Conservation (phyloP, 2,888 invertebrate genomes). For the Suillia variegata region DNA sequence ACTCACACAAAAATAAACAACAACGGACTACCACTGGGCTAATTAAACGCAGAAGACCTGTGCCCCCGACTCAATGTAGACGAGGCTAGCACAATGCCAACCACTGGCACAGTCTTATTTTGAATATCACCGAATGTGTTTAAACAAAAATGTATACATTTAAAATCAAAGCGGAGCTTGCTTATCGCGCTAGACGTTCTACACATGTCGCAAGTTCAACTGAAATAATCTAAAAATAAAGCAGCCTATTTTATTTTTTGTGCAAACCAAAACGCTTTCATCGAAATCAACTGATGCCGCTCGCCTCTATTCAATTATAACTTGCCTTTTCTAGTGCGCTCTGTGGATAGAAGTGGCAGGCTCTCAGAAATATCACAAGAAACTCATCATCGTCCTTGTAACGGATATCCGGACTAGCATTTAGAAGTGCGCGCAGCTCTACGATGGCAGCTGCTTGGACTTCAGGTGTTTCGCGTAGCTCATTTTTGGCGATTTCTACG, state of each 20-base stretch:
- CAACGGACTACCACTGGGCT: too few species aligned
- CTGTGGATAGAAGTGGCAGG: constrained; percentile 82
- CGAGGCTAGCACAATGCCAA: too few species aligned
- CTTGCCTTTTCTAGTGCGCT: constrained; percentile 77
- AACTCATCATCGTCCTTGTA: constrained; percentile 78
- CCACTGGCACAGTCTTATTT: too few species aligned
- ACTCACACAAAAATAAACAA: too few species aligned
- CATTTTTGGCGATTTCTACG: constrained; percentile 66
- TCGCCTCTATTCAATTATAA: too few species aligned
- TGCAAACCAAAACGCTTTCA: too few species aligned
- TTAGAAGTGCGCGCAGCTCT: constrained; percentile 68
- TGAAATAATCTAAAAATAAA: constrained; percentile 1
- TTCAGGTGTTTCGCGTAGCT: constrained; percentile 76
- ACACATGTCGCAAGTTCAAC: constrained; percentile 10
- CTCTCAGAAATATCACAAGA: constrained; percentile 77
- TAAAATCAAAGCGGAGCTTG: neutral
- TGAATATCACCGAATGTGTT: too few species aligned
- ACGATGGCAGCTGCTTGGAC: constrained; percentile 67
- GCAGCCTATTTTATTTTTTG: neutral
- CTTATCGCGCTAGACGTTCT: constrained; percentile 3
- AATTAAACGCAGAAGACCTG: too few species aligned
- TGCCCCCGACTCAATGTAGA: too few species aligned
- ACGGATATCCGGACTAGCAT: constrained; percentile 70
- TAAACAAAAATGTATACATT: too few species aligned
- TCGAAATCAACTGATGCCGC: too few species aligned